Evolutionary conservation across 2,797 vertebrate genomes (phyloP).

Genomic region (Microcaecilia unicolor): DNA sequence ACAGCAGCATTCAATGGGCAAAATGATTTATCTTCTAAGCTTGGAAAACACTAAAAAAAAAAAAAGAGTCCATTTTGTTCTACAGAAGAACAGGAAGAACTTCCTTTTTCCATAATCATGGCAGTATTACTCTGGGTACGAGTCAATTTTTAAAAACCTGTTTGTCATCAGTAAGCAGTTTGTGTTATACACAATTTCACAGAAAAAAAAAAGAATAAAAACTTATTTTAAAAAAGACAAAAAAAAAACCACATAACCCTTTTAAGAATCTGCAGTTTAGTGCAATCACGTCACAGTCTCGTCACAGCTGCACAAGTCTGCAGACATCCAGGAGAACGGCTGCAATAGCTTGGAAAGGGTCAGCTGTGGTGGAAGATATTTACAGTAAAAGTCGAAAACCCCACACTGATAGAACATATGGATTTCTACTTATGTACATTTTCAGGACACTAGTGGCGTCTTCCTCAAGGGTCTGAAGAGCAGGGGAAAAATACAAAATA

Average conservation of each 20-base stretch:
- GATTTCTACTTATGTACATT: conserved; percentile 31
- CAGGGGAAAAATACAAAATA: conserved; percentile 56
- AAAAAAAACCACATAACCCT: too few species aligned
- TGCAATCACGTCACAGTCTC: conserved; percentile 60
- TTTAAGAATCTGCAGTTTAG: conserved; percentile 49
- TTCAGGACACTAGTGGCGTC: conserved; percentile 58
- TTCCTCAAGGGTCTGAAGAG: conserved; percentile 64
- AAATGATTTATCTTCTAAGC: conserved; percentile 60
- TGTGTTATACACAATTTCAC: conserved; percentile 58
- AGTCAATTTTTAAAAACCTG: conserved; percentile 21
- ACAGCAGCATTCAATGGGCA: conserved; percentile 73
- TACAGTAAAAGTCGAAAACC: conserved; percentile 88
- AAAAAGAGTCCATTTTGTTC: conserved; percentile 47
- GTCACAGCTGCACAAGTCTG: conserved; percentile 38
- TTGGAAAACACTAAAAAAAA: conserved; percentile 59
- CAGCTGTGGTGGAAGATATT: conserved; percentile 71
- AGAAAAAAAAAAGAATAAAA: too few species aligned
- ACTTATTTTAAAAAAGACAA: too few species aligned
- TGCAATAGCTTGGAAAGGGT: conserved; percentile 54
- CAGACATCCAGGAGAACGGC: conserved; percentile 56
- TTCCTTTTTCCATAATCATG: conserved; percentile 36
- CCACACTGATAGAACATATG: conserved; percentile 50
- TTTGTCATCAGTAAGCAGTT: conserved; percentile 34
- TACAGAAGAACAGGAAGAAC: conserved; percentile 32
- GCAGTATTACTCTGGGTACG: conserved; percentile 49